Evolutionary conservation across 2,113 vertebrate genomes (phyloP), one percentile per base, ranked within the genome.

Genomic region (Campylorhamphus procurvoides): DNA sequence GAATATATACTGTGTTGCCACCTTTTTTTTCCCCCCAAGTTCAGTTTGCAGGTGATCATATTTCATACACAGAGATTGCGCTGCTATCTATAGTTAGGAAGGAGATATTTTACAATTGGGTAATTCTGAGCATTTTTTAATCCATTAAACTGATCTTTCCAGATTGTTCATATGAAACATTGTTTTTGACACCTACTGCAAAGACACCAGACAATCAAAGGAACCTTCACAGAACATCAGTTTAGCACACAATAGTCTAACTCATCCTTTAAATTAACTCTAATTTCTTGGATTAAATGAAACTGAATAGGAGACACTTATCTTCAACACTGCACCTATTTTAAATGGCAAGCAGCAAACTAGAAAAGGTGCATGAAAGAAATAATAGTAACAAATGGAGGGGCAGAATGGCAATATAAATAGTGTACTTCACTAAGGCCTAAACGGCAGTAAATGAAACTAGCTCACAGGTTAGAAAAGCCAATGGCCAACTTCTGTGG

Each of bases 11-110:
- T 20, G 27, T 1, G 2, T 33, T 18, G 15, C 12, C 3, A 56
- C 6, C 8, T 22, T 11, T 18, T 18, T 53, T 49, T 35, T 8
- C 3, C 2, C 2, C 3, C 9, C 31, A 28, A 31, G 19, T 8
- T 66, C 29, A 58, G 47, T 27, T 74, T 87, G 49, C 39, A 90
- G 40, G 9, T 47, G 40, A 76, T 72, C 7, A 40, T 50, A 69
- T 49, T 78, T 76, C 84, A 77, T 15, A 62, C 2, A 89, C 6
- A 53, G 24, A 89, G 37, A 80, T 7, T 66, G 42, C 22, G 71
- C 25, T 50, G 27, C 39, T 81, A 42, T 22, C n/a, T 73, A 73
- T 3, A 64, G 17, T 62, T 40, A 82, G 19, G n/a, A 83, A 87
- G 14, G 6, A 64, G 10, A 3, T 19, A 44, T 2, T 74, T 74